These are phyloP conservation scores for Blastobasis adustella DNA, from an alignment of 2,888 invertebrate species.

Conservation along the genomic window DNA sequence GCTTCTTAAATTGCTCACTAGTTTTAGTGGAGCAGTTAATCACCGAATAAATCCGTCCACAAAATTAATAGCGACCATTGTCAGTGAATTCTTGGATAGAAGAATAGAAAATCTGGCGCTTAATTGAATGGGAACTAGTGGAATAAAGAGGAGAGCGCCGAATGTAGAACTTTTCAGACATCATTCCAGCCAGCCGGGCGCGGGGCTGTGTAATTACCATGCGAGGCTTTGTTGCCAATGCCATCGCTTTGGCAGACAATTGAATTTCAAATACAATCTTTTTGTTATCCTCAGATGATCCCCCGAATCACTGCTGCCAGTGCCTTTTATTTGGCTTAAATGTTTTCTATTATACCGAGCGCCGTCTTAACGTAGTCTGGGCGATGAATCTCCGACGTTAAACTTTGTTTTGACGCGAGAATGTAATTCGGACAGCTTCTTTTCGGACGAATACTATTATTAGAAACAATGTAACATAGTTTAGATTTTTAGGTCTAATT, in stretches of 20 bases:
- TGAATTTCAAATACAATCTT: conserved; percentile 43
- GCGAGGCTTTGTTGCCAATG: conserved; percentile 39
- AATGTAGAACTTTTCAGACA: conserved; percentile 53
- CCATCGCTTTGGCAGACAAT: conserved; percentile 43
- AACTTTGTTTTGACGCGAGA: conserved; percentile 7
- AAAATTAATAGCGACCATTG: no score
- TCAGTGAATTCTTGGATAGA: conserved; percentile 4
- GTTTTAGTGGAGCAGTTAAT: no score
- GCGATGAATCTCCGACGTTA: conserved; percentile 15
- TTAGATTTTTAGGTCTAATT: conserved; percentile 12
- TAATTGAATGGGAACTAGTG: conserved; percentile 29
- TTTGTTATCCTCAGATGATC: conserved; percentile 34
- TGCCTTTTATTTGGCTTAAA: conserved; percentile 22
- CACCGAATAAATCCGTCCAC: no score
- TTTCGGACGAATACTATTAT: conserved; percentile 7
- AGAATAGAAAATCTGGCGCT: conserved; percentile 18
- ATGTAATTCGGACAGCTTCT: conserved; percentile 2
- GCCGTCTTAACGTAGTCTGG: conserved; percentile 32
- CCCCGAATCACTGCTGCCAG: conserved; percentile 21
- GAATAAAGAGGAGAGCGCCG: conserved; percentile 26
- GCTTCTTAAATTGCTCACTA: neutral
- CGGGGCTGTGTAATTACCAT: conserved; percentile 50
- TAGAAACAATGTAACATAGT: conserved; percentile 5
- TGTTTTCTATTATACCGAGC: conserved; percentile 19
- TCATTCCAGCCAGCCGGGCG: conserved; percentile 37